These are phyloP conservation scores for Lophura nycthemera DNA, from an alignment of 2,113 vertebrate genomes.

Conservation along the genomic window DNA sequence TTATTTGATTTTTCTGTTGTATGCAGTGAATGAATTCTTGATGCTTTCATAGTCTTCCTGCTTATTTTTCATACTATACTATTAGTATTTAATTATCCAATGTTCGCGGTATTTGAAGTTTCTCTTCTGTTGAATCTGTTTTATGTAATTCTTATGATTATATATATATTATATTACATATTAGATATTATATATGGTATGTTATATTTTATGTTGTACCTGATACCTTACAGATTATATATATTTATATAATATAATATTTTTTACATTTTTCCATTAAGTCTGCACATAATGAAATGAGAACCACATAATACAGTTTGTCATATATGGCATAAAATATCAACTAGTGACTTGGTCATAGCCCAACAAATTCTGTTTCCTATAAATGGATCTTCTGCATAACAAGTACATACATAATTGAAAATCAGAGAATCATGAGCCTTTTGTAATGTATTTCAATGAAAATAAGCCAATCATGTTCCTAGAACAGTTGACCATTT, in stretches of 20 bases:
- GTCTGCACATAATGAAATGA: background rate
- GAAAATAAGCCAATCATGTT: background rate
- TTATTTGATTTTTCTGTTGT: background rate
- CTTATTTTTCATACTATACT: background rate
- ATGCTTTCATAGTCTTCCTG: background rate
- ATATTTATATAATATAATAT: background rate
- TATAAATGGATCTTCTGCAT: background rate
- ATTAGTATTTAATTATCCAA: background rate
- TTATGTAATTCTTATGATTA: background rate
- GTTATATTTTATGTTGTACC: background rate
- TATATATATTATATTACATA: background rate
- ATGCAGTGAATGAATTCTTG: background rate
- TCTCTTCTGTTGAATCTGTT: background rate
- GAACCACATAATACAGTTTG: background rate
- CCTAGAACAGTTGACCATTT: background rate
- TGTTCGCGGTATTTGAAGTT: background rate
- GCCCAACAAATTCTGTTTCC: background rate
- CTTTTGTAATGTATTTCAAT: background rate
- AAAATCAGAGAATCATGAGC: background rate
- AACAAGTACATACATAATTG: background rate
- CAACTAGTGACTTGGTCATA: background rate
- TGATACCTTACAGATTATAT: background rate
- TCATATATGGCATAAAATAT: background rate
- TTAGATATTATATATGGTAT: background rate
- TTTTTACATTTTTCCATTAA: background rate